These are phyloP conservation scores for Mustela nigripes DNA, from an alignment of 2,113 vertebrate species.

Conservation along the genomic window DNA sequence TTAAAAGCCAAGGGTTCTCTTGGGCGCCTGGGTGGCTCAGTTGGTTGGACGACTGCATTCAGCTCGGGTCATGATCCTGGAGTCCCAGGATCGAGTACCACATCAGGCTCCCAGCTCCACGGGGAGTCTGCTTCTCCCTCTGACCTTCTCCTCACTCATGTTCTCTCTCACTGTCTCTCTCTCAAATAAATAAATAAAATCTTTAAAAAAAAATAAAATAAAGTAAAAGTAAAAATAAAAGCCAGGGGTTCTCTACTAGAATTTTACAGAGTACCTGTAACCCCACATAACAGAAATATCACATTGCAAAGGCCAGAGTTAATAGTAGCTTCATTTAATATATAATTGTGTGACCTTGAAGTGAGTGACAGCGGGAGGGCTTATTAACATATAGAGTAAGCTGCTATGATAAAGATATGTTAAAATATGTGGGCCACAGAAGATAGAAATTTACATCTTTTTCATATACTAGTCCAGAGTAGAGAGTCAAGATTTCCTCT, in stretches of 20 bases:
- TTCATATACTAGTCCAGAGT: neutral
- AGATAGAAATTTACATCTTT: neutral
- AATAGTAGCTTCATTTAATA: neutral
- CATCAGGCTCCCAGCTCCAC: too few relatives aligned
- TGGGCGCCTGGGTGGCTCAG: too few relatives aligned
- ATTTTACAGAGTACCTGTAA: neutral
- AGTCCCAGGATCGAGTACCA: too few relatives aligned
- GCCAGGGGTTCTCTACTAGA: neutral
- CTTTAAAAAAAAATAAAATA: too few relatives aligned
- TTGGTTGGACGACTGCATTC: too few relatives aligned
- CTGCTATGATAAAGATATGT: neutral
- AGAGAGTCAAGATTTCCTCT: neutral
- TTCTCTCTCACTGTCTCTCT: too few relatives aligned
- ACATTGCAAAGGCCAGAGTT: slow-evolving; percentile 8
- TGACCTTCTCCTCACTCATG: too few relatives aligned
- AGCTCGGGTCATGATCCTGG: too few relatives aligned
- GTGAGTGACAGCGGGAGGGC: neutral
- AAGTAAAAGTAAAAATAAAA: neutral
- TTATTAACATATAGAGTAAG: neutral
- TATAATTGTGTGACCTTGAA: neutral
- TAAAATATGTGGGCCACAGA: slow-evolving; percentile 16
- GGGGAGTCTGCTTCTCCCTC: too few relatives aligned
- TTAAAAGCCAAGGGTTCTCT: neutral
- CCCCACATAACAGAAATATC: neutral
- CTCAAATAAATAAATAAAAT: too few relatives aligned